Evolutionary conservation across 2,888 invertebrate genomes (phyloP).

Genomic region (Carterocephalus palaemon): DNA sequence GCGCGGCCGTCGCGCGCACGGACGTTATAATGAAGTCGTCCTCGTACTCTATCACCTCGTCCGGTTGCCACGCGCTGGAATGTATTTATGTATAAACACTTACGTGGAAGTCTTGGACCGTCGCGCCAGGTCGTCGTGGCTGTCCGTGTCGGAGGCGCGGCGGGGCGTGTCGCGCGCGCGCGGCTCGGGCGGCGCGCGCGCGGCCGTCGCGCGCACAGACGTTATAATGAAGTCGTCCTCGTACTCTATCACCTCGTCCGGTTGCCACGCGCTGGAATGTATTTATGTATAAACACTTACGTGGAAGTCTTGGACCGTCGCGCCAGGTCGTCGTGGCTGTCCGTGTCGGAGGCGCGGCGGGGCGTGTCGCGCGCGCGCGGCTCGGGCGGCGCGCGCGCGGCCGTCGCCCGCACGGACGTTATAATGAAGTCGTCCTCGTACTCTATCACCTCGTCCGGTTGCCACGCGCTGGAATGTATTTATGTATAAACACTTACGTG

Average conservation of each 20-base stretch:
- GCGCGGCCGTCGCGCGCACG: constrained; percentile 27
- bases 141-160: constrained; percentile 55
- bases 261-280: constrained; percentile 90
- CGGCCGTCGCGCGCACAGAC: constrained; percentile 57
- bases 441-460: constrained; percentile 91
- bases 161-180: constrained; percentile 32
- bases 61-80: constrained; percentile 91
- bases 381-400: constrained; percentile 23
- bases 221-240: constrained; percentile 89
- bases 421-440: constrained; percentile 91
- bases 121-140: constrained; percentile 50
- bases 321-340: constrained; percentile 54
- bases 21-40: constrained; percentile 88
- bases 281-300: constrained; percentile 45
- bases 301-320: constrained; percentile 52
- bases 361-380: constrained; percentile 31
- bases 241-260: constrained; percentile 91
- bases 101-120: constrained; percentile 56
- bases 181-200: constrained; percentile 23
- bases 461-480: constrained; percentile 90
- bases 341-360: constrained; percentile 50
- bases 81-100: constrained; percentile 37
- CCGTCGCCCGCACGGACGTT: constrained; percentile 67
- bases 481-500: constrained; percentile 46
- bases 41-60: constrained; percentile 93